Evolutionary conservation across 2,797 vertebrate genomes (phyloP), one percentile per base, ranked within the genome.

Genomic region (Propithecus deckenii): DNA sequence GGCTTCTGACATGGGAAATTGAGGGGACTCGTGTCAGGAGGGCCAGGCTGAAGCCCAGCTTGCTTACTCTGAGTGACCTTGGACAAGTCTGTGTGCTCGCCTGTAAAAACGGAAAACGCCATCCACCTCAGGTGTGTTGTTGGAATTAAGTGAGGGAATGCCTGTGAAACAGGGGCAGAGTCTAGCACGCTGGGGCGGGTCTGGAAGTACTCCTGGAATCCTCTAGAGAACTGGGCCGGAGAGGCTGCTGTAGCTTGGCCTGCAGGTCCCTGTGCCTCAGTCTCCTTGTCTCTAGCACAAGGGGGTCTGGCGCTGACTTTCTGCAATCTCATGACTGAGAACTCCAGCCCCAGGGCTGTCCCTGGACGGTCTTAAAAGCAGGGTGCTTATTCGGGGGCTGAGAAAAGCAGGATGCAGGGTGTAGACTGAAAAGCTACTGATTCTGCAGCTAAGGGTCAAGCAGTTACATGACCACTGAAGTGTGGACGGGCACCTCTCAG

Each of bases 311-410:
- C 43, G 4, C 78, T 20, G 59, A 65, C 25, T 28, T 61, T 69
- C 89, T 81, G 38, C 35, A 18, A n/a, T n/a, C 79, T 84, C 59
- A 23, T 43, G 57, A 67, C 46, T 30, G 23, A 94, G 72, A 71
- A 57, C 71, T 84, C 15, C 69, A 86, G 55, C 43, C 43, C 14
- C 55, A 69, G 59, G 28, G 35, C 41, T 81, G 20, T 61, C 52
- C 43, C 55, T 41, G 67, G 35, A 35, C 7, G 20, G 50, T 15
- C 46, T 86, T 48, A 71, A 81, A 96, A 93, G 72, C 38, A 81
- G 38, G 11, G 4, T 55, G 14, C 55, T 89, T 57, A 15, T 61
- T 11, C 13, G 61, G 32, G 46, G 25, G 8, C 59, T 63, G 12
- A 46, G 43, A 72, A 65, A 50, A 41, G 41, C 41, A 20, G 22